Evolutionary conservation across 2,888 invertebrate genomes (phyloP), one percentile per base, ranked within the genome.

Genomic region (Ctena decussata): DNA sequence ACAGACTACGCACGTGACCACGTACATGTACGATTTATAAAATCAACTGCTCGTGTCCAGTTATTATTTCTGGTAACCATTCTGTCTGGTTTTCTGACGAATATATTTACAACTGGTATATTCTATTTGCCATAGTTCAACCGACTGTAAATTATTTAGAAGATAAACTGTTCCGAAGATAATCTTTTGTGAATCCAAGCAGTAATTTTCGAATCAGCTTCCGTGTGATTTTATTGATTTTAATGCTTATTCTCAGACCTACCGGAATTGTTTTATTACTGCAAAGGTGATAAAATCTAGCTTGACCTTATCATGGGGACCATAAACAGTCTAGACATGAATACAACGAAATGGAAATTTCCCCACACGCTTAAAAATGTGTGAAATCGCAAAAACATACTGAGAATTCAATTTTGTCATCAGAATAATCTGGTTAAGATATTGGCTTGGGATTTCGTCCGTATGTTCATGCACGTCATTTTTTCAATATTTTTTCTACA

Each of bases 221-320:
- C 6, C 35, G 65, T 65, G 32, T 35, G 27, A 65, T 65, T 65
- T 65, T 35, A 65, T 65, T 65, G 65, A 65, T 65, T 65, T 35
- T 65, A 11, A 65, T 65, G 21, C 5, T 65, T 65, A 30, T 30
- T 65, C 8, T 18, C 35, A 35, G 65, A 65, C 65, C 21, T 18
- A 12, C 5, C 6, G 65, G 65, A 65, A 65, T 65, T 65, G 30
- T 30, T 65, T 65, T 35, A 65, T 30, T 12, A 12, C 65, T 21
- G 30, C 35, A 35, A 3, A 2, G 18, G 65, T 35, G 65, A 35
- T 32, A 35, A 35, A 65, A 65, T 65, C 65, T 65, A 21, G 15
- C 65, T 35, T 65, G 65, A 65, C 35, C 65, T 65, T 65, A 65
- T 35, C 32, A 65, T 12, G 65, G 21, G 35, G 5, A 5, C 2